These are phyloP conservation scores for Drosophila cardini DNA, from an alignment of 1,140 invertebrate species.

Conservation along the genomic window DNA sequence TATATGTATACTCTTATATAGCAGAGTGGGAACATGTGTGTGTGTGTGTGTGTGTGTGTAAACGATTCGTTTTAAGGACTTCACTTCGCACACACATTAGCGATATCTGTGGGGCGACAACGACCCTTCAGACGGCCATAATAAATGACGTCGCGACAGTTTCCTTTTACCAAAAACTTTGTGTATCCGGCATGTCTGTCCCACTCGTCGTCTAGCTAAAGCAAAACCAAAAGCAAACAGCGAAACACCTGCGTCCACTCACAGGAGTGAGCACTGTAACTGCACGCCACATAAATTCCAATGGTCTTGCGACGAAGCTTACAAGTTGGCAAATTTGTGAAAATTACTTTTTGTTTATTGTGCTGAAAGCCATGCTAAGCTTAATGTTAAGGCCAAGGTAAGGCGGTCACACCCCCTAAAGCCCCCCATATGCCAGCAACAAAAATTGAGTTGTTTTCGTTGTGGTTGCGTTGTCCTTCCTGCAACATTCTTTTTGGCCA, in stretches of 20 bases:
- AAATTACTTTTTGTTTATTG: constrained; percentile 84
- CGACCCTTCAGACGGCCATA: constrained; percentile 78
- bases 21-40: neutral
- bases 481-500: constrained; percentile 9
- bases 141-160: constrained; percentile 84
- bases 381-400: constrained; percentile 75
- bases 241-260: constrained; percentile 81
- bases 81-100: constrained; percentile 62
- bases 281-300: constrained; percentile 81
- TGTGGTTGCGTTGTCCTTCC: constrained; percentile 33
- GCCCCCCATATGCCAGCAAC: constrained; percentile 36
- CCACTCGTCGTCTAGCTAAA: constrained; percentile 38
- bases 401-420: constrained; percentile 19
- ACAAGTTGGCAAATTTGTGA: constrained; percentile 84
- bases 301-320: constrained; percentile 71
- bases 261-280: constrained; percentile 43
- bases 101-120: constrained; percentile 75
- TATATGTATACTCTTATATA: neutral
- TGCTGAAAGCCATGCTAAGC: constrained; percentile 78
- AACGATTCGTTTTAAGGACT: constrained; percentile 37
- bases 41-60: constrained; percentile 17
- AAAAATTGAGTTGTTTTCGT: constrained; percentile 78
- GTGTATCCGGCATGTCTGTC: constrained; percentile 46
- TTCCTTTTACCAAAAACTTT: constrained; percentile 75
- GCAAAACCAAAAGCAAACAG: constrained; percentile 43